These are phyloP conservation scores for Hoplodrina ambigua DNA, from an alignment of 2,888 invertebrate genomes.

Conservation along the genomic window DNA sequence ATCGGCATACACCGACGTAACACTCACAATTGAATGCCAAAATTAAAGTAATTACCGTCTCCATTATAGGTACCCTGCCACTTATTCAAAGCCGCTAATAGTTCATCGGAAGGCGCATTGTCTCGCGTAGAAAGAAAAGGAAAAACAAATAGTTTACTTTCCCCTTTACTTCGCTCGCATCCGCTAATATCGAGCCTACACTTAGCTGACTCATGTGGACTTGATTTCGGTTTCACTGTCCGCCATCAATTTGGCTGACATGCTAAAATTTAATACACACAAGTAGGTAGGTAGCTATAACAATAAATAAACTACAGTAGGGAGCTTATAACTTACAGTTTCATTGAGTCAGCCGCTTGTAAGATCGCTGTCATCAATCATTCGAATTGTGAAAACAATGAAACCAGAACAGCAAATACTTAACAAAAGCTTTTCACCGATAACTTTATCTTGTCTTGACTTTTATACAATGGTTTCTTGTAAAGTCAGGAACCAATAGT, in stretches of 20 bases:
- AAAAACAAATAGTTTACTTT: conserved; percentile 89
- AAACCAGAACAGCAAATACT: conserved; percentile 36
- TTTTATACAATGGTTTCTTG: conserved; percentile 34
- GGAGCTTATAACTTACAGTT: conserved; percentile 65
- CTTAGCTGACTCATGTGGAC: conserved; percentile 86
- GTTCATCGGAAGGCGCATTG: conserved; percentile 74
- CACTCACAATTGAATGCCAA: conserved; percentile 73
- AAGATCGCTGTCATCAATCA: conserved; percentile 69
- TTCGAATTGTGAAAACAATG: conserved; percentile 54
- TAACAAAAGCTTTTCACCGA: conserved; percentile 50
- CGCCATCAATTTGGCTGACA: conserved; percentile 79
- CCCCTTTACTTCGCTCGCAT: conserved; percentile 86
- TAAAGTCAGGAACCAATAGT: conserved; percentile 17
- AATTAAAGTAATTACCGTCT: conserved; percentile 76
- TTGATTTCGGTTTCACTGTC: conserved; percentile 85
- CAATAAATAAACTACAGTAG: conserved; percentile 53
- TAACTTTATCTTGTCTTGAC: conserved; percentile 37
- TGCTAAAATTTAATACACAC: conserved; percentile 67
- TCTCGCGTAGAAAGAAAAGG: conserved; percentile 78
- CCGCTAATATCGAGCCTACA: conserved; percentile 85
- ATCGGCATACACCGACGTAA: conserved; percentile 78
- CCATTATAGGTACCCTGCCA: conserved; percentile 64
- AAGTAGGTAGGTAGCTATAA: conserved; percentile 13
- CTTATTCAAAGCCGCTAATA: conserved; percentile 60
- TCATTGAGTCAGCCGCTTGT: conserved; percentile 58